Evolutionary conservation across 1,140 invertebrate genomes (phyloP), one percentile per base, ranked within the genome.

Genomic region (Drosophila guanche): DNA sequence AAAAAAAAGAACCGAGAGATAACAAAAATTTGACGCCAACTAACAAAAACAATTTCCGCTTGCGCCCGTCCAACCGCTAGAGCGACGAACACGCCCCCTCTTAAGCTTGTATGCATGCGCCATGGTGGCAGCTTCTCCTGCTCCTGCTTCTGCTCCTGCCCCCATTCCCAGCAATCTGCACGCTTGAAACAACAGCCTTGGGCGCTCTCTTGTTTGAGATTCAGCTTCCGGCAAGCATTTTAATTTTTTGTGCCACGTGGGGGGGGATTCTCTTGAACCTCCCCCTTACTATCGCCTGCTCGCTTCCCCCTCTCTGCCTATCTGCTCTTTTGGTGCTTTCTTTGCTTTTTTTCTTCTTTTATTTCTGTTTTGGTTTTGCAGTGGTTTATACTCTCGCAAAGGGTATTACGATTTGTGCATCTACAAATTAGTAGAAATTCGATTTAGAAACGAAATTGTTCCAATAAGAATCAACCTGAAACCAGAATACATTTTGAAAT

Each of bases 191-290:
- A 80, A 80, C 55, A 85, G 83, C 83, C 83, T 86, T 81, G 77
- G 73, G 83, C 65, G 65, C 74, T 76, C 73, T 74, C 74, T 81
- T 81, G 81, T 88, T 88, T 86, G 81, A 86, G 83, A 86, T 88
- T 88, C 83, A 70, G 78, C 78, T 86, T 88, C 83, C 83, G 81
- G 81, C 81, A 86, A 88, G 81, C 81, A 86, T 86, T 86, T 86
- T 86, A 88, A 86, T 86, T 86, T 86, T 69, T 86, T 60, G 76
- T 86, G 77, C 77, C 81, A 81, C 77, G 65, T 81, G 81, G 73
- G 65, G 73, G 65, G 33, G 66, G 61, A 78, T 65, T 86, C 79
- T 70, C 74, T 67, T 46, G 55, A 71, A 67, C 55, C 48, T 59
- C 37, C 56, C 23, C 48, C 53, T 42, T 25, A 20, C 4, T 73